Percentiles rank a stretch among this genome's conserved stretches.
These are phyloP conservation scores for Stomatorhinus ivindoensis DNA, from an alignment of 2,113 vertebrate species.

Conservation along the genomic window DNA sequence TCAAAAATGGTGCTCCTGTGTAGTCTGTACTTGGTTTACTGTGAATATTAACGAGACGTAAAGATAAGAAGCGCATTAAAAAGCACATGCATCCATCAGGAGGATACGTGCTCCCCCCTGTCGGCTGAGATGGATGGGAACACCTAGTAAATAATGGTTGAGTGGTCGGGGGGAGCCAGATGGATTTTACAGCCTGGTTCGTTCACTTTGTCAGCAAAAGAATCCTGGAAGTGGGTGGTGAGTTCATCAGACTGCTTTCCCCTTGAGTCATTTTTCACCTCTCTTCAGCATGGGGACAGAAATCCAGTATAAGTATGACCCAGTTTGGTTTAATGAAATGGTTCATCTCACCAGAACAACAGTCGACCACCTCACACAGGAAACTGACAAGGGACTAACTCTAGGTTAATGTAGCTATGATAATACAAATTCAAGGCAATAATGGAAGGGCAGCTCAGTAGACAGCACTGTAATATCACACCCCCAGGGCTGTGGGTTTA, in stretches of 20 bases:
- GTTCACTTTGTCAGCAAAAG: conserved; percentile 21
- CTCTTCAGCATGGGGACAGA: neutral
- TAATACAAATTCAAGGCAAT: neutral
- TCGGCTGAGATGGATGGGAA: conserved; percentile 4
- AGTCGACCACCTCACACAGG: no score
- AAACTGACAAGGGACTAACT: neutral
- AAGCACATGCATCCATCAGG: conserved; percentile 20
- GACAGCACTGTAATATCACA: neutral
- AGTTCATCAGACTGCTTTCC: neutral
- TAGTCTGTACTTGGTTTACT: neutral
- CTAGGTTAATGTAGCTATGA: neutral
- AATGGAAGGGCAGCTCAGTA: neutral
- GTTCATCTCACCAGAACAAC: neutral
- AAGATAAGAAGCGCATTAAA: neutral
- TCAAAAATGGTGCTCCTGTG: neutral
- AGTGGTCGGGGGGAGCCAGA: neutral
- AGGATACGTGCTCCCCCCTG: neutral
- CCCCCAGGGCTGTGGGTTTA: neutral
- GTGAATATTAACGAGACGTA: conserved; percentile 5
- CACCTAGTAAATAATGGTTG: conserved; percentile 10
- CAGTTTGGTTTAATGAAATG: neutral
- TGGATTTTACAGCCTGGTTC: neutral
- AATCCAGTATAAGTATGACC: neutral
- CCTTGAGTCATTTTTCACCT: neutral
- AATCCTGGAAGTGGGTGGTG: neutral